These are phyloP conservation scores for Chrysopilus asiliformis DNA, from an alignment of 2,888 invertebrate species.

Conservation along the genomic window DNA sequence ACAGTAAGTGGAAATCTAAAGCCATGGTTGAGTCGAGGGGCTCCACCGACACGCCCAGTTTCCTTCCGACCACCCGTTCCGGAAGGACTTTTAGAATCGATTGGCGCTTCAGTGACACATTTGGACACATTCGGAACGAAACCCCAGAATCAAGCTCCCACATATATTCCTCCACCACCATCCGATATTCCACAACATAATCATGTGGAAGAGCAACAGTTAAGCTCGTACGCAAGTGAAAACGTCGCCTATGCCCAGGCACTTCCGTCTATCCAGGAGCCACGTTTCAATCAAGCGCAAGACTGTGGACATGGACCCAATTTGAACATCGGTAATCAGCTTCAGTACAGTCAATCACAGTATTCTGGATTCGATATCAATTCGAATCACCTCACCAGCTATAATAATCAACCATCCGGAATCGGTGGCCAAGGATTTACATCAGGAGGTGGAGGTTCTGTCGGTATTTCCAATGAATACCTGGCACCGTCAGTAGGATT, in stretches of 20 bases:
- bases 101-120: constrained; percentile 48
- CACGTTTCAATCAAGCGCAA: constrained; percentile 25
- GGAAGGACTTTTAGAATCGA: constrained; percentile 50
- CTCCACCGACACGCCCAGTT: constrained; percentile 43
- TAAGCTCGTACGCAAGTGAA: constrained; percentile 9
- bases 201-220: constrained; percentile 5
- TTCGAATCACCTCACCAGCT: constrained; percentile 15
- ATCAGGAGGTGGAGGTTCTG: constrained; percentile 3
- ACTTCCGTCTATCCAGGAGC: constrained; percentile 24
- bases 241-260: constrained; percentile 19
- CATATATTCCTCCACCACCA: constrained; percentile 52
- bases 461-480: constrained; percentile 5
- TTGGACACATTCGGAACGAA: constrained; percentile 47
- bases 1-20: constrained; percentile 25
- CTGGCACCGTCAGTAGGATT: constrained; percentile 8
- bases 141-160: constrained; percentile 38
- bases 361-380: constrained; percentile 19
- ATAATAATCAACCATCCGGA: constrained; percentile 3
- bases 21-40: constrained; percentile 21
- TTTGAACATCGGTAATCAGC: constrained; percentile 24
- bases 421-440: constrained; percentile 1
- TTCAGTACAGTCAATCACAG: constrained; percentile 6
- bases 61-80: constrained; percentile 64
- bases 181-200: constrained; percentile 30
- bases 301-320: constrained; percentile 34